Evolutionary conservation across 2,888 invertebrate genomes (phyloP), one percentile per base, ranked within the genome.

Genomic region (Aethes cnicana): DNA sequence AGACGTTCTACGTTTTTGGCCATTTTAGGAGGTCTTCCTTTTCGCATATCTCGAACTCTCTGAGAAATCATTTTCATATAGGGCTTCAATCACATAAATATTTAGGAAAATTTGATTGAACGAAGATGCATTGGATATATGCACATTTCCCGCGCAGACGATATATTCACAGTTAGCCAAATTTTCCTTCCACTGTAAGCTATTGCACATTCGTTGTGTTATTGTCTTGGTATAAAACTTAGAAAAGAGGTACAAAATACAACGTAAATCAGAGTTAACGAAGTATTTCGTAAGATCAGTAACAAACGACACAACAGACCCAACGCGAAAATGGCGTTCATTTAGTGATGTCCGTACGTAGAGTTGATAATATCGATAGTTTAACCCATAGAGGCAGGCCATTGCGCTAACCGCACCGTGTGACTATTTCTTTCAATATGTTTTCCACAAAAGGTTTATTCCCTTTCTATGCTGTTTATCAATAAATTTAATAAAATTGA

Each of bases 111-210:
- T 63, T 65, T 63, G 62, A 56, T 62, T 57, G 58, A 61, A 58
- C 57, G 58, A 62, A 73, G 61, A 66, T 68, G 53, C 55, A 63
- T 64, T 72, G 64, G 74, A 71, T 70, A 68, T 71, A 74, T 75
- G 75, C 77, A 84, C 85, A 87, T 90, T 90, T 90, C 90, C 90
- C 90, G 90, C 90, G 87, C 85, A 85, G 74, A 65, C 62, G 61
- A 75, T 75, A 66, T 63, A 56, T 61, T 57, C 57, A 56, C 55
- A 56, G 64, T 25, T 64, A 63, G 56, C 49, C 53, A 54, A 30
- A 11, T 32, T 11, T 32, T 16, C 43, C 39, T 14, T 14, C 11
- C 18, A 52, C 44, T 33, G 9, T 14, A 23, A 12, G 16, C 12
- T 8, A 32, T 11, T 20, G 25, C 11, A 32, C 32, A 52, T 16